Conservation (phyloP, 1,140 invertebrate genomes). For the Radopholus similis region DNA sequence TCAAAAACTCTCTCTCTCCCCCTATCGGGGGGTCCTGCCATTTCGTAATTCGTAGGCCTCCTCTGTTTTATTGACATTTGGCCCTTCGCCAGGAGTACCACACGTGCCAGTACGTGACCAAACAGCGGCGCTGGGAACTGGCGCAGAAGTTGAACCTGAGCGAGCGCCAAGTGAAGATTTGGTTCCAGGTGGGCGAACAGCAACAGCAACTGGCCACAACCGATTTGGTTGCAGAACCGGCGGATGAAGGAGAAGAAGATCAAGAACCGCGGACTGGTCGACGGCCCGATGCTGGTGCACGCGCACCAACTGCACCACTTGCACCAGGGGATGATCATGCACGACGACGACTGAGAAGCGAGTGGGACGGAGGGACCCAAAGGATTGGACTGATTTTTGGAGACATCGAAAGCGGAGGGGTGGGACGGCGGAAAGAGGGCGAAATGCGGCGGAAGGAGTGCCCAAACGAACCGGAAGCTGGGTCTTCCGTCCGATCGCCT, state of each 20-base stretch:
- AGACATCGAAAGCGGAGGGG: no score
- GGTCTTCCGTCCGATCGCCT: background rate
- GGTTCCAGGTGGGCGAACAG: conserved; percentile 55
- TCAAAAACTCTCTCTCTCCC: no score
- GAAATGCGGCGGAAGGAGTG: background rate
- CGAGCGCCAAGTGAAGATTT: conserved; percentile 78
- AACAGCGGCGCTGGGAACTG: conserved; percentile 92
- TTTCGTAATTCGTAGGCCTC: no score
- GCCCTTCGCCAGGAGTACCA: conserved; percentile 76
- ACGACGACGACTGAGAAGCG: background rate
- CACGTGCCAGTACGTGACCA: conserved; percentile 90
- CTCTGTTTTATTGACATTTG: no score
- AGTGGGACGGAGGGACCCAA: background rate
- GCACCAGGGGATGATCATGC: background rate
- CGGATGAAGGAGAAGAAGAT: conserved; percentile 59
- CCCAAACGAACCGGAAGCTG: background rate
- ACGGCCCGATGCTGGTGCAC: conserved; percentile 11
- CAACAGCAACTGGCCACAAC: conserved; percentile 4
- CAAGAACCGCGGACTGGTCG: conserved; percentile 30
- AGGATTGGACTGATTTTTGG: no score
- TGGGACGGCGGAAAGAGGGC: background rate
- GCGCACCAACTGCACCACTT: background rate
- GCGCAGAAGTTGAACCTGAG: conserved; percentile 85
- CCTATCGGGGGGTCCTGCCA: no score
- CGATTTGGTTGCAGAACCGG: conserved; percentile 48